phyloP scores from a whole-genome alignment of 2,888 invertebrate species.

The Tenthredo notha region DNA sequence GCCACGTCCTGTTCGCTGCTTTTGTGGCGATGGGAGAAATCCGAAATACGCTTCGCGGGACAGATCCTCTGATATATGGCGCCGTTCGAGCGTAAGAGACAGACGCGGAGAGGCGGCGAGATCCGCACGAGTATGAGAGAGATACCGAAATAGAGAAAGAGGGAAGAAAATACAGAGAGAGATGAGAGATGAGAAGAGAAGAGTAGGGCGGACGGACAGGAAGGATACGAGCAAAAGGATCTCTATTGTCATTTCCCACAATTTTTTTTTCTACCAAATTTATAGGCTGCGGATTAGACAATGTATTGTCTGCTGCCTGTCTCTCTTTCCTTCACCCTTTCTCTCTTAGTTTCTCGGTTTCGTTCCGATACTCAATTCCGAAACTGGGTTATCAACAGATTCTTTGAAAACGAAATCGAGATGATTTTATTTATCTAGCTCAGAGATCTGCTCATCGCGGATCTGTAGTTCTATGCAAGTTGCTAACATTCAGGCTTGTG shows the following conservation, averaged over 20 bases:
- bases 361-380: neutral
- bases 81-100: constrained; percentile 31
- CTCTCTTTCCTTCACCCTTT: neutral
- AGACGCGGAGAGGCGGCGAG: constrained; percentile 32
- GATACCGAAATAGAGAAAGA: neutral
- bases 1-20: constrained; percentile 51
- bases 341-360: neutral
- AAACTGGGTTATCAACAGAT: neutral
- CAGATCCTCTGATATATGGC: constrained; percentile 64
- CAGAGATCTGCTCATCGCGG: neutral
- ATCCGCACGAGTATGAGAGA: constrained; percentile 15
- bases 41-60: constrained; percentile 63
- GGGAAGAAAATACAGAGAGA: constrained; percentile 29
- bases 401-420: neutral
- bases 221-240: constrained; percentile 57
- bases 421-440: neutral
- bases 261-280: constrained; percentile 50
- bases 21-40: constrained; percentile 56
- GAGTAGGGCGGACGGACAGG: constrained; percentile 47
- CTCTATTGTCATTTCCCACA: constrained; percentile 52
- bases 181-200: constrained; percentile 30
- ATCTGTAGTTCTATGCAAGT: neutral
- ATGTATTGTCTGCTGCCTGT: constrained; percentile 36
- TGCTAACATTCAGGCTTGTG: neutral
- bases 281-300: constrained; percentile 51